Evolutionary conservation across 2,113 vertebrate species (phyloP).

Genomic region (Ochotona curzoniae): DNA sequence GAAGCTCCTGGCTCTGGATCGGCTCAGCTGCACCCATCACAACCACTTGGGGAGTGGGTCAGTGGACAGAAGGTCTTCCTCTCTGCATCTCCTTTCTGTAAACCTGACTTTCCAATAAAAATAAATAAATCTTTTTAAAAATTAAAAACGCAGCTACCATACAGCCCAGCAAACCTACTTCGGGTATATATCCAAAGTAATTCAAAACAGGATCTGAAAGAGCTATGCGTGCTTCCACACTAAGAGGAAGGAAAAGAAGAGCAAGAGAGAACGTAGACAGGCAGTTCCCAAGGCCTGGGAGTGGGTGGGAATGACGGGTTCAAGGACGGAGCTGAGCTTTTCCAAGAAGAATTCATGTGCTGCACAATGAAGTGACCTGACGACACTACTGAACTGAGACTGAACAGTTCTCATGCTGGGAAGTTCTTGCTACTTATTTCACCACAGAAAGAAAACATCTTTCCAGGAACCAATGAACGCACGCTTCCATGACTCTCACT

Average conservation of each 20-base stretch:
- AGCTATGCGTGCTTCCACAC: not conserved
- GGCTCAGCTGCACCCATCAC: no score
- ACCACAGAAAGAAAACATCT: not conserved
- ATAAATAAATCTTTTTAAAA: no score
- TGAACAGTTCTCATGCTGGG: no score
- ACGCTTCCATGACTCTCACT: not conserved
- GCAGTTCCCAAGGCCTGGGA: not conserved
- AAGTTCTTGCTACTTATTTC: not conserved
- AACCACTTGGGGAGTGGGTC: no score
- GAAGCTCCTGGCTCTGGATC: no score
- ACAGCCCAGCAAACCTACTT: not conserved
- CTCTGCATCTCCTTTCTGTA: no score
- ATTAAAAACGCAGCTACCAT: not conserved
- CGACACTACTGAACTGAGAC: not conserved
- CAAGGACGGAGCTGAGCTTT: not conserved
- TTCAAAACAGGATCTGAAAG: not conserved
- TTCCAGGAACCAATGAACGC: not conserved
- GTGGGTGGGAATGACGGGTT: not conserved
- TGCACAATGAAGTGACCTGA: not conserved
- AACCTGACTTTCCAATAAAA: no score
- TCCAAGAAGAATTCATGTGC: not conserved
- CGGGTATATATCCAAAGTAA: not conserved
- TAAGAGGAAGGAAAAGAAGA: not conserved
- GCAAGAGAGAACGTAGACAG: not conserved
- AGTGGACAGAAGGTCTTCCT: no score